These are phyloP conservation scores for Paramuricea clavata DNA, from an alignment of 92 coral and sea anemone genomes.

Conservation along the genomic window DNA sequence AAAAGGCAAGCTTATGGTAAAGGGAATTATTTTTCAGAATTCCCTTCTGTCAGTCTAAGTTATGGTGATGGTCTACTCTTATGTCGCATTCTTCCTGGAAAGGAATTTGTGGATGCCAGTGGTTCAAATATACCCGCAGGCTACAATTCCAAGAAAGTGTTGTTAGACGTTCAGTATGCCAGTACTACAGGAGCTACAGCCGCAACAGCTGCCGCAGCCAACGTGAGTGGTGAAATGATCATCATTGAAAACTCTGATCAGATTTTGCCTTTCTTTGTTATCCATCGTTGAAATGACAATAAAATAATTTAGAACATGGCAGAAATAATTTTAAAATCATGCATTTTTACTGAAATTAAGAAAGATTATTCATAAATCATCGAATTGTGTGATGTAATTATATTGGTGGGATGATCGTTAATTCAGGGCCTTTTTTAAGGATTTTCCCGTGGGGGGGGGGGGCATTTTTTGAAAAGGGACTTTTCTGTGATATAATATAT, in stretches of 20 bases:
- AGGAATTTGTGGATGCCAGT: background rate
- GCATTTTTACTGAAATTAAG: no score
- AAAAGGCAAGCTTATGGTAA: slow-evolving; percentile 35
- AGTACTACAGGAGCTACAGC: background rate
- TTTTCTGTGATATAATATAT: no score
- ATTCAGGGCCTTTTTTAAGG: no score
- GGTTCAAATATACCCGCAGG: background rate
- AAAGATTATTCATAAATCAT: no score
- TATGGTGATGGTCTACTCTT: slow-evolving; percentile 26
- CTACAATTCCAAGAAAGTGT: slow-evolving; percentile 15
- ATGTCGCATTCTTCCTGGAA: slow-evolving; percentile 30
- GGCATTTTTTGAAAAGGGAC: no score
- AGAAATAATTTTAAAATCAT: no score
- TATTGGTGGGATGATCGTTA: no score
- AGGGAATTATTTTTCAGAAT: slow-evolving; percentile 56
- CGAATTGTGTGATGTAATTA: no score
- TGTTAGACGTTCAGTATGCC: no score
- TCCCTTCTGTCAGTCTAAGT: slow-evolving; percentile 8
- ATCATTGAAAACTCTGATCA: slow-evolving; percentile 18
- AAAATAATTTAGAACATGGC: no score
- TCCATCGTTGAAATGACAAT: background rate
- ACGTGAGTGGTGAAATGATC: slow-evolving; percentile 18
- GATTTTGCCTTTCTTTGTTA: slow-evolving; percentile 25
- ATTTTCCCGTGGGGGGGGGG: no score
- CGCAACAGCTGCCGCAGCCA: background rate